Conservation (phyloP, 2,113 vertebrate genomes). For the Erythrocebus patas region DNA sequence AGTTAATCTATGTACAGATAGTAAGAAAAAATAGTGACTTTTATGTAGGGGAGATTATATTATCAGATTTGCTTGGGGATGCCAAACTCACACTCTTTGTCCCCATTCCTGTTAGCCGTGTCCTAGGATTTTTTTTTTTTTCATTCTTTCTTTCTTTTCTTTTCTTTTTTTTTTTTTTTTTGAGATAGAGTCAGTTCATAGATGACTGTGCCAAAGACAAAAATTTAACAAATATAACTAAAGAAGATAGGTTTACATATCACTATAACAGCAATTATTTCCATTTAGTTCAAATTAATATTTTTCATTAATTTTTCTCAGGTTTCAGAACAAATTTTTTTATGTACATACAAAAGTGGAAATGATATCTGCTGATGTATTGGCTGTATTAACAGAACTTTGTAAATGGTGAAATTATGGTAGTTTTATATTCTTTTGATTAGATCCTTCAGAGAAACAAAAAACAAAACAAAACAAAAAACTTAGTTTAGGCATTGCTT, state of each 20-base stretch:
- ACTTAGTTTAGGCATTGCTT: neutral
- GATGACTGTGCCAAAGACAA: neutral
- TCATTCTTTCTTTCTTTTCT: no score
- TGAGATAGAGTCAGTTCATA: neutral
- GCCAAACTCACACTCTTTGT: neutral
- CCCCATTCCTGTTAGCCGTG: neutral
- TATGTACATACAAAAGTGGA: neutral
- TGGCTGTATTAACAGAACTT: neutral
- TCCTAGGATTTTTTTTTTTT: neutral
- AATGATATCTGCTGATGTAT: neutral
- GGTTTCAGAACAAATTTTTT: neutral
- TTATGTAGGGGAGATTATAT: neutral
- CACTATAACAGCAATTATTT: neutral
- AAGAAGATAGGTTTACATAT: neutral
- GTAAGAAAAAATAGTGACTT: neutral
- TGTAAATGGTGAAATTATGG: neutral
- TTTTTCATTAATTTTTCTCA: neutral
- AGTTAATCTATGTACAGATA: neutral
- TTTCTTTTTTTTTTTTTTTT: no score
- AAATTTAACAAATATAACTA: neutral
- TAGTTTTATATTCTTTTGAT: neutral
- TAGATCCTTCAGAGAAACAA: neutral
- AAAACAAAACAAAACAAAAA: neutral
- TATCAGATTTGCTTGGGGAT: neutral
- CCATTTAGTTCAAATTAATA: constrained; percentile 10